Evolutionary conservation across 2,888 invertebrate species (phyloP).

Genomic region (Chydorus sphaericus): DNA sequence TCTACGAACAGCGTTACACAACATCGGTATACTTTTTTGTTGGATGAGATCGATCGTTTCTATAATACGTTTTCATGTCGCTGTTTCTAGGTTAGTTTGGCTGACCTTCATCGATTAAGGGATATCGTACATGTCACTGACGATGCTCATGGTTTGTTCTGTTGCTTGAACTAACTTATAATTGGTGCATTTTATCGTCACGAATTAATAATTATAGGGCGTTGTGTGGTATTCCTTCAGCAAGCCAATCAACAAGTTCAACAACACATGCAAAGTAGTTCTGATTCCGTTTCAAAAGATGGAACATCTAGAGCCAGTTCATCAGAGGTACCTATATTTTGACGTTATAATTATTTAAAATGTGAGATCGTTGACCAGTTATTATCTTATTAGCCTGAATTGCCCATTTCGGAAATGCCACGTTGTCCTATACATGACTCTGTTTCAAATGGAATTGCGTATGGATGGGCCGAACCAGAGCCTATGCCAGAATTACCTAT

Average conservation of each 20-base stretch:
- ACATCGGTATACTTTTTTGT: background rate
- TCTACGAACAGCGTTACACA: slow-evolving; percentile 25
- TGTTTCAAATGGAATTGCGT: slow-evolving; percentile 36
- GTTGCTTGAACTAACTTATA: no score
- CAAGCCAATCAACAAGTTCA: background rate
- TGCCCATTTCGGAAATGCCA: slow-evolving; percentile 35
- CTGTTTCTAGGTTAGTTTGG: slow-evolving; percentile 41
- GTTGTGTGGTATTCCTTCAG: slow-evolving; percentile 53
- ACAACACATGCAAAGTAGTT: background rate
- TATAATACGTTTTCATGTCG: no score
- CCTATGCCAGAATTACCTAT: slow-evolving; percentile 44
- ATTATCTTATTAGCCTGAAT: background rate
- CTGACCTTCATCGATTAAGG: slow-evolving; percentile 54
- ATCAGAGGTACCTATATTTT: background rate
- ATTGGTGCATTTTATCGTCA: no score
- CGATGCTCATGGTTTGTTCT: slow-evolving; percentile 35
- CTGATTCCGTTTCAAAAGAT: background rate
- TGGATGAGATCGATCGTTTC: background rate
- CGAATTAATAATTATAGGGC: no score
- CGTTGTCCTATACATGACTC: slow-evolving; percentile 52
- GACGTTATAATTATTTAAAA: background rate
- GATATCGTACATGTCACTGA: slow-evolving; percentile 64
- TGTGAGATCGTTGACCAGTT: background rate
- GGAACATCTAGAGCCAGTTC: background rate
- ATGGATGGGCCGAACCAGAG: slow-evolving; percentile 59